phyloP scores from a whole-genome alignment of 2,888 invertebrate genomes.

The Sericinus montela region DNA sequence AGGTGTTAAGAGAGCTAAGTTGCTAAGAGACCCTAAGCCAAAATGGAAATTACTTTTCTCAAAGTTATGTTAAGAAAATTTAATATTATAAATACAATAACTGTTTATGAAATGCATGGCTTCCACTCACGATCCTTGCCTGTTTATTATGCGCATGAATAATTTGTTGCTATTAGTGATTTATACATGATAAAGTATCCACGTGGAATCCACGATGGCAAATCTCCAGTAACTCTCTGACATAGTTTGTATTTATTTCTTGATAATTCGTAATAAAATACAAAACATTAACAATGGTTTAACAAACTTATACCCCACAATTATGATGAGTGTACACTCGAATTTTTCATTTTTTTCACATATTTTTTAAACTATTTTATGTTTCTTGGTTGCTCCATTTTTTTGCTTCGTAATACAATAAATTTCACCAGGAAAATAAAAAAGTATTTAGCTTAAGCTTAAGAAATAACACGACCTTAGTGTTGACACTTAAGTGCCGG shows the following conservation, averaged over 20 bases:
- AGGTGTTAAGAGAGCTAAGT: too few species aligned
- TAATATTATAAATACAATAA: constrained; percentile 41
- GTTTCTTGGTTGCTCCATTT: too few species aligned
- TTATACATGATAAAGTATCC: constrained; percentile 66
- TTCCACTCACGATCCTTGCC: constrained; percentile 57
- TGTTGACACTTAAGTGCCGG: constrained; percentile 39
- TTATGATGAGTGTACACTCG: too few species aligned
- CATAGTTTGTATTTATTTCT: constrained; percentile 8
- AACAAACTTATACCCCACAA: too few species aligned
- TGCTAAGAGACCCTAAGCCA: neutral
- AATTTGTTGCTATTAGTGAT: constrained; percentile 72
- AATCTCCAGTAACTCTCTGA: constrained; percentile 25
- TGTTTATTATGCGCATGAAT: constrained; percentile 76
- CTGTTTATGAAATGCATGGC: constrained; percentile 55
- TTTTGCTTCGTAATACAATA: neutral
- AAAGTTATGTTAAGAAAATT: constrained; percentile 29
- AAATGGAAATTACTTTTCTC: constrained; percentile 12
- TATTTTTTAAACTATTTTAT: too few species aligned
- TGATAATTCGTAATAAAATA: neutral
- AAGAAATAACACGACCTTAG: constrained; percentile 37
- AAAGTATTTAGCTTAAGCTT: constrained; percentile 29
- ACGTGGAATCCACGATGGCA: constrained; percentile 52
- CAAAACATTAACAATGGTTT: too few species aligned
- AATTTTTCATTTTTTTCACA: too few species aligned
- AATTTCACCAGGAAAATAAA: constrained; percentile 25